Evolutionary conservation across 2,888 invertebrate genomes (phyloP), one percentile per base, ranked within the genome.

Genomic region (Cryptocheilus praepositus): DNA sequence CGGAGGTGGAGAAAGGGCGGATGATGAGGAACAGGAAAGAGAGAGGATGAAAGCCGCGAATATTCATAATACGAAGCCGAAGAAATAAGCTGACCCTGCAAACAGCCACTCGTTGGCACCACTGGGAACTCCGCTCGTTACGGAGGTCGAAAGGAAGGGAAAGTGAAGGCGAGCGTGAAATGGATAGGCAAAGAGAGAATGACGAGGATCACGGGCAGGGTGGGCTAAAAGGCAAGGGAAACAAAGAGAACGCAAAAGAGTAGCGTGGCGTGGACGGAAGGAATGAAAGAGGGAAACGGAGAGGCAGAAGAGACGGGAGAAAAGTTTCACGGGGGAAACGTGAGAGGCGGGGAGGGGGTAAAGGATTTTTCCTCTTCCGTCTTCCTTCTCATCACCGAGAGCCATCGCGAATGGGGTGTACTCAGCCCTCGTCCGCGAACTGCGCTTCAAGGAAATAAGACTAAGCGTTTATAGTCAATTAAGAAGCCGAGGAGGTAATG

Each of bases 381-480:
- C 49, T 16, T 45, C 45, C 70, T 54, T 46, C 56, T 56, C 60
- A 58, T 69, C 66, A 64, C 57, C 65, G 64, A 55, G 57, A 46
- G 58, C 58, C 52, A 54, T 25, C 62, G 53, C 70, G 72, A 70
- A 77, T 36, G 16, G 49, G 18, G 49, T 49, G 18, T 58, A 72
- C 77, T 77, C 67, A 61, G 55, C 55, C 21, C 67, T 64, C 62
- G 66, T 61, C 62, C 63, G 36, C 36, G 61, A 62, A 60, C 57
- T 71, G 67, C 66, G 75, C 72, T 71, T 65, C 70, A 64, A 52
- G 61, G 70, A 80, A 83, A 83, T 81, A 83, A 79, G 82, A 79
- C 81, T 73, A 77, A 82, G 81, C 84, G 82, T 80, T 85, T 83
- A 81, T 79, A 83, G 85, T 85, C 85, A 85, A 85, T 85, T 85